phyloP scores from a whole-genome alignment of 2,113 vertebrate genomes.

The Lynx canadensis region DNA sequence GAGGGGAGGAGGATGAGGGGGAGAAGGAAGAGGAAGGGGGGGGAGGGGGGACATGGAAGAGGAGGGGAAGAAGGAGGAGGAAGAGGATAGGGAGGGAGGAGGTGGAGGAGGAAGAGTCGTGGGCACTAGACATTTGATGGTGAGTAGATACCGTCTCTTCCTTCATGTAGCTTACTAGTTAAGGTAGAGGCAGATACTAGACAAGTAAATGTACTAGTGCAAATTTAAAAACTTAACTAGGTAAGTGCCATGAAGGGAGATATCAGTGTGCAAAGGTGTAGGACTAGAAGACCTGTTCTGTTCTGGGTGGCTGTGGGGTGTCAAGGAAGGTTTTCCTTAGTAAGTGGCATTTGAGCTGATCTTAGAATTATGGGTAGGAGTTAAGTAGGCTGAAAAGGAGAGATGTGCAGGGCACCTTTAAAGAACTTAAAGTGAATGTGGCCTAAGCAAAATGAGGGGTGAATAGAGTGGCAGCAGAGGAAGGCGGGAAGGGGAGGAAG shows the following conservation, averaged over 20 bases:
- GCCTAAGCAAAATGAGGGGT: background rate
- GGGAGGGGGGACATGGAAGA: no score
- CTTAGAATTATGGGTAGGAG: background rate
- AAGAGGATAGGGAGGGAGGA: no score
- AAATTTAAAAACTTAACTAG: background rate
- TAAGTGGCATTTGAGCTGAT: background rate
- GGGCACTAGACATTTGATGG: background rate
- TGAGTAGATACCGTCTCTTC: background rate
- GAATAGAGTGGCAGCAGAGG: background rate
- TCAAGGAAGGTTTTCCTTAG: background rate
- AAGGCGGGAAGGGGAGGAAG: background rate
- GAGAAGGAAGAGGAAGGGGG: background rate
- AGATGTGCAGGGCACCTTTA: background rate
- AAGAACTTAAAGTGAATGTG: background rate
- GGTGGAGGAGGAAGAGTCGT: background rate
- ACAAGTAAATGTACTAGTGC: background rate
- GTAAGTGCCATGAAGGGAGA: background rate
- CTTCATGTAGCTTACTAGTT: background rate
- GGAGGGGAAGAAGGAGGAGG: no score
- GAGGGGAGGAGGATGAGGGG: background rate
- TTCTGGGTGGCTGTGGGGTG: background rate
- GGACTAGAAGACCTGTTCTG: background rate
- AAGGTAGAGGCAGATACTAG: background rate
- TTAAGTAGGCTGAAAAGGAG: background rate
- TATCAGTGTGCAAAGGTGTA: background rate